These are phyloP conservation scores for Oxytorus armatus DNA, from an alignment of 2,888 invertebrate species.

Conservation along the genomic window DNA sequence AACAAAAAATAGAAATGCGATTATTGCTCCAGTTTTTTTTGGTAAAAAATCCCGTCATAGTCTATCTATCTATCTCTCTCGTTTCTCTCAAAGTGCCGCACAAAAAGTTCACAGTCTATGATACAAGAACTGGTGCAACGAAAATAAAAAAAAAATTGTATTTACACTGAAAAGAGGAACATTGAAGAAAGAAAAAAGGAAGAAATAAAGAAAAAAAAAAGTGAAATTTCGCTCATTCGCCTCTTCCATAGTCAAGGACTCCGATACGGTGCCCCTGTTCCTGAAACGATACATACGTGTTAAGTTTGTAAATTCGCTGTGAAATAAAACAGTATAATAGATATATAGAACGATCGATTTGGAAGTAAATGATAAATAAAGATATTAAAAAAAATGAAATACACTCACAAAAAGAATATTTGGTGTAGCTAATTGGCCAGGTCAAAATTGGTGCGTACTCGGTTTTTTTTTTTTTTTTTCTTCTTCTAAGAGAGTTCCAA, in stretches of 20 bases:
- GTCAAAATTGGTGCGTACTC: slow-evolving; percentile 64
- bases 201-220: slow-evolving; percentile 5
- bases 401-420: slow-evolving; percentile 64
- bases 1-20: slow-evolving; percentile 27
- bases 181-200: slow-evolving; percentile 29
- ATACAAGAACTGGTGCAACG: slow-evolving; percentile 56
- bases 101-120: slow-evolving; percentile 58
- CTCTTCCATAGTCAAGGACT: slow-evolving; percentile 63
- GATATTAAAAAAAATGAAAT: slow-evolving; percentile 38
- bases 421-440: slow-evolving; percentile 62
- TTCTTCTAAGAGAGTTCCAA: slow-evolving; percentile 53
- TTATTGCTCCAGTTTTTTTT: slow-evolving; percentile 34
- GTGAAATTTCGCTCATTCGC: slow-evolving; percentile 54
- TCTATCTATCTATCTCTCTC: slow-evolving; percentile 17
- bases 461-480: slow-evolving; percentile 8
- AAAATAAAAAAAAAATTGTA: slow-evolving; percentile 58
- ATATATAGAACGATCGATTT: slow-evolving; percentile 11
- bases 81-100: slow-evolving; percentile 52
- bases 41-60: neutral
- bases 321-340: slow-evolving; percentile 48
- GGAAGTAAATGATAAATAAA: slow-evolving; percentile 36
- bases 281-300: slow-evolving; percentile 70
- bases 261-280: slow-evolving; percentile 65
- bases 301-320: slow-evolving; percentile 61
- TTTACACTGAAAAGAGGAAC: slow-evolving; percentile 64